phyloP scores from a whole-genome alignment of 2,113 vertebrate species.

The Corydoras maculifer region DNA sequence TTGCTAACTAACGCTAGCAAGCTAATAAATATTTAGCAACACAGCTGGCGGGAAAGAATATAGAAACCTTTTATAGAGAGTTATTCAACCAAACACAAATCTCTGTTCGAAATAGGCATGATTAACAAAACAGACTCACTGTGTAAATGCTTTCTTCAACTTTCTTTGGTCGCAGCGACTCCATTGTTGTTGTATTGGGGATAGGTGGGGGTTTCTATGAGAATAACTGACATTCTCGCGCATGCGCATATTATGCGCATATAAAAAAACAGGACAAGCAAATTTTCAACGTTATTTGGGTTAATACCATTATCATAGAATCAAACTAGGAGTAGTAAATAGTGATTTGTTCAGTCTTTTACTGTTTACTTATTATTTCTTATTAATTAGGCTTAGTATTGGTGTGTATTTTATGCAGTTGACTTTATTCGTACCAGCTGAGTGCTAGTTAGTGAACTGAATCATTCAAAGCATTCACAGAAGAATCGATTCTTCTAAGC shows the following conservation, averaged over 20 bases:
- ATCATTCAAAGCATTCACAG: too few species aligned
- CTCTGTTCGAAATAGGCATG: neutral
- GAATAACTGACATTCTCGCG: conserved; percentile 24
- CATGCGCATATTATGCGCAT: conserved; percentile 17
- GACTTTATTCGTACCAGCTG: too few species aligned
- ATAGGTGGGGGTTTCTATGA: conserved; percentile 16
- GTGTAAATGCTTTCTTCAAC: conserved; percentile 8
- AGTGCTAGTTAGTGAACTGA: too few species aligned
- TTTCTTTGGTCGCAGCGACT: conserved; percentile 29
- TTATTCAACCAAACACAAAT: neutral
- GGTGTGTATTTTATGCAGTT: too few species aligned
- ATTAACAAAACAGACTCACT: conserved; percentile 15
- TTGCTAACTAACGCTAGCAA: conserved; percentile 26
- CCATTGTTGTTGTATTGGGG: conserved; percentile 45
- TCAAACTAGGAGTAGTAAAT: too few species aligned
- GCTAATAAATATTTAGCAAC: neutral
- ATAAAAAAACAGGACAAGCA: neutral
- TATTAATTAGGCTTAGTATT: too few species aligned
- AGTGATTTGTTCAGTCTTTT: too few species aligned
- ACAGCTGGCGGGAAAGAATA: neutral
- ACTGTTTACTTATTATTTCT: too few species aligned
- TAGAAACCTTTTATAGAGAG: neutral
- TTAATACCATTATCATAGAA: too few species aligned
- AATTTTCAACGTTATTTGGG: too few species aligned
- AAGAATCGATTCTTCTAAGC: too few species aligned